Evolutionary conservation across 1,140 invertebrate genomes (phyloP).

Genomic region (Lithobius niger): DNA sequence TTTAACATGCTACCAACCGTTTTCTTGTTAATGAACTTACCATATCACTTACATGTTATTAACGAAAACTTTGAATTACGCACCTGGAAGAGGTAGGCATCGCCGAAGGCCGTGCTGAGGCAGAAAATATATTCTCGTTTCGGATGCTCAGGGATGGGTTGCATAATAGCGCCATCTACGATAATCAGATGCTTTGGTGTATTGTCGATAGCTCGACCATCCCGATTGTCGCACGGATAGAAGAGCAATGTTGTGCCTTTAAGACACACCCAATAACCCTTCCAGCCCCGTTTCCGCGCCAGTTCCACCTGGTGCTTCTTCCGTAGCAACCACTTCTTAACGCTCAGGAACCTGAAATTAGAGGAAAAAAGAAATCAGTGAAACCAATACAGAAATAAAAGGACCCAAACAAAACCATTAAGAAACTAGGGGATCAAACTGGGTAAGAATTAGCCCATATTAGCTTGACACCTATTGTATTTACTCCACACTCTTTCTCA

Average conservation of each 20-base stretch:
- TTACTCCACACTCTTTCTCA: too few relatives aligned
- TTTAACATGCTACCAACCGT: not conserved
- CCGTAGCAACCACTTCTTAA: constrained; percentile 94
- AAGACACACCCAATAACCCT: constrained; percentile 94
- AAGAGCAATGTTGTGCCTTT: constrained; percentile 94
- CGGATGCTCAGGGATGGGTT: constrained; percentile 94
- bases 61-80: constrained; percentile 11
- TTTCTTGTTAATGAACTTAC: not conserved
- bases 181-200: constrained; percentile 91
- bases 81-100: constrained; percentile 95
- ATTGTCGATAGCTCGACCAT: constrained; percentile 71
- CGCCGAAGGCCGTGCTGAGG: constrained; percentile 91
- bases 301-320: constrained; percentile 94
- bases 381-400: too few relatives aligned
- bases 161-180: constrained; percentile 94
- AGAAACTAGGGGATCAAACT: too few relatives aligned
- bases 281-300: constrained; percentile 89
- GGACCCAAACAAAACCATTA: too few relatives aligned
- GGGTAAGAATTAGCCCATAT: too few relatives aligned
- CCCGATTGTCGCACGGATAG: constrained; percentile 88
- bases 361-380: too few relatives aligned
- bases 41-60: not conserved
- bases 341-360: constrained; percentile 94
- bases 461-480: too few relatives aligned
- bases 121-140: constrained; percentile 97